Base-by-base conservation (phyloP, 2,888 invertebrate genomes). In the Macrostomum cliftonense region DNA sequence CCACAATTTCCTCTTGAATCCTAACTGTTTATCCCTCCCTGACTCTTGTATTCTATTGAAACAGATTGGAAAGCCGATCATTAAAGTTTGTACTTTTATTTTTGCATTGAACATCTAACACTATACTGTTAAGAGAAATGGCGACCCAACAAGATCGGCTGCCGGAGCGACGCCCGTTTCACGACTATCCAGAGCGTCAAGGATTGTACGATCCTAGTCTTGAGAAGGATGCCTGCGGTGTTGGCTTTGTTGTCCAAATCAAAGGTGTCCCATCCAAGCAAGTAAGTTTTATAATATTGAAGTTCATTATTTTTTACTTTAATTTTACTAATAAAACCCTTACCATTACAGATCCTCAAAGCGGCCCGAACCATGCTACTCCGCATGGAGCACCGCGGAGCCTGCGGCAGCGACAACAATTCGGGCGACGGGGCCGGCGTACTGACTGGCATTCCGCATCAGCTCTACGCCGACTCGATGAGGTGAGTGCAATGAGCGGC, bases 361-460 rank as follows among this genome's bases (percentile, higher is more conserved):
- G 91, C 97, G 81, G 89, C 95, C 48, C 82, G 89, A 73, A 82
- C 78, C 59, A 78, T 95, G 74, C 83, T 95, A 53, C 81, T 82
- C 71, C 83, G 95, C 64, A 97, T 97, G 95, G 87, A 89, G 76
- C 97, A 97, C 75, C 83, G 97, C 57, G 97, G 97, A 63, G 97
- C 95, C 46, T 93, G 91, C 74, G 88, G 91, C 40, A 91, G 93
- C 74, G 97, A 97, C 76, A 95, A 95, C 73, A 91, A 95, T 73
- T 91, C 93, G 47, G 97, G 97, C 51, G 97, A 97, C 72, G 97
- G 97, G 55, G 95, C 97, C 54, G 97, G 97, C 50, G 85, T 95
- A 53, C 77, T 95, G 65, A 83, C 86, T 55, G 88, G 89, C 61
- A 91, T 97, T 66, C 97, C 97, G 42, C 91, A 97, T 71, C 79